Conservation (phyloP, 1,140 invertebrate species). For the Penaeus japonicus region DNA sequence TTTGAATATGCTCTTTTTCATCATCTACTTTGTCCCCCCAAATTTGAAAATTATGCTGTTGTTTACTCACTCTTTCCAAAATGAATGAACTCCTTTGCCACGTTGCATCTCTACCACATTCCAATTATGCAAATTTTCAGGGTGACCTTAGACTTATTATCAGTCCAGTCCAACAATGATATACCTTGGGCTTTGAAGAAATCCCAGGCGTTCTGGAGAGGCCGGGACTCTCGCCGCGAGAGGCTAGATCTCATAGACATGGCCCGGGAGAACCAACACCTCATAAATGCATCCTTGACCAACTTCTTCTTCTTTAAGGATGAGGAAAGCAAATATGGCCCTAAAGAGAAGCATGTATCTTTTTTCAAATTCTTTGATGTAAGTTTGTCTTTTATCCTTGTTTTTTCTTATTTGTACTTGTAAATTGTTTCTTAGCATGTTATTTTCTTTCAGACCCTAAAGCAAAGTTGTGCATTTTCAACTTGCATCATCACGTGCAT, state of each 20-base stretch:
- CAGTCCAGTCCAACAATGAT: slow-evolving; percentile 82
- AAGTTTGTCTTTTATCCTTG: slow-evolving; percentile 62
- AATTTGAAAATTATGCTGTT: no score
- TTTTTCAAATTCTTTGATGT: slow-evolving; percentile 97
- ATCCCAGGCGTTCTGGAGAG: slow-evolving; percentile 87
- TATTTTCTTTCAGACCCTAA: no score
- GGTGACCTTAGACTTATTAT: slow-evolving; percentile 87
- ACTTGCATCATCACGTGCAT: no score
- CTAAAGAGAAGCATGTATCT: slow-evolving; percentile 81
- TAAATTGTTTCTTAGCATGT: no score
- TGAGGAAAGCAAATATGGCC: slow-evolving; percentile 85
- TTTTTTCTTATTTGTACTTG: not conserved
- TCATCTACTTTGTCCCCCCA: no score
- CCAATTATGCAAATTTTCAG: slow-evolving; percentile 65
- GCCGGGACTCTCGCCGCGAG: slow-evolving; percentile 85
- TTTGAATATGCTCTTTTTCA: not conserved
- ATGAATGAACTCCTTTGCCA: no score
- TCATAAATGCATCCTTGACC: slow-evolving; percentile 91
- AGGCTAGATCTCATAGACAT: slow-evolving; percentile 85
- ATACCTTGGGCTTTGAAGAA: slow-evolving; percentile 79
- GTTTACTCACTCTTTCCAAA: no score
- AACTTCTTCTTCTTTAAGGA: slow-evolving; percentile 96
- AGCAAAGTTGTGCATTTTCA: no score
- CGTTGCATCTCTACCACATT: no score
- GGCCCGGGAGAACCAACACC: slow-evolving; percentile 76